phyloP scores from a whole-genome alignment of 2,113 vertebrate species.

The Eidolon helvum region DNA sequence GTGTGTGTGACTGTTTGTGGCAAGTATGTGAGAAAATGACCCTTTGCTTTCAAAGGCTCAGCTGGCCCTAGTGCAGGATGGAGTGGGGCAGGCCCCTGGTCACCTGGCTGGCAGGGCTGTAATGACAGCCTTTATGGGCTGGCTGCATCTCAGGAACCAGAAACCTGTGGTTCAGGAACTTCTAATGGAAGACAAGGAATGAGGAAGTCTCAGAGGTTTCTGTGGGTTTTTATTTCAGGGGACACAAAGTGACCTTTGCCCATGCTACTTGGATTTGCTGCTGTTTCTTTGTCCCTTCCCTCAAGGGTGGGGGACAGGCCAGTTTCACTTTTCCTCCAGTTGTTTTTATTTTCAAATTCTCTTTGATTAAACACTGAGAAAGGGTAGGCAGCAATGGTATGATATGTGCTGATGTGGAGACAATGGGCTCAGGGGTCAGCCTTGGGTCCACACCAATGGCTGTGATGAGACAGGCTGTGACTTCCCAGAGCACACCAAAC shows the following conservation, averaged over 20 bases:
- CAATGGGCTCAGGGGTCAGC: background rate
- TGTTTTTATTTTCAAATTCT: conserved; percentile 53
- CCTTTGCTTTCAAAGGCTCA: background rate
- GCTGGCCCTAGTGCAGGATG: background rate
- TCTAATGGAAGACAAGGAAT: background rate
- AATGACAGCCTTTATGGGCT: background rate
- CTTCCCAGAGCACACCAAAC: background rate
- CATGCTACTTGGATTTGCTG: background rate
- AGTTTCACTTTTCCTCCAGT: conserved; percentile 54
- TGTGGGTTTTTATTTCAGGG: conserved; percentile 30
- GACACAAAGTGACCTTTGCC: conserved; percentile 30
- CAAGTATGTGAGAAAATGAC: too few species aligned
- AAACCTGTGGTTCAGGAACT: background rate
- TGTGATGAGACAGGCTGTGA: background rate
- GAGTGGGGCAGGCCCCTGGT: background rate
- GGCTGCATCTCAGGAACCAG: background rate
- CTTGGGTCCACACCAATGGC: background rate
- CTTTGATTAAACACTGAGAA: background rate
- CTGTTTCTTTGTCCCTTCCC: background rate
- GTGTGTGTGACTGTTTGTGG: accelerated
- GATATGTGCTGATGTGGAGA: accelerated
- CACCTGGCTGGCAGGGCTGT: background rate
- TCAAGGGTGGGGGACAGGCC: background rate
- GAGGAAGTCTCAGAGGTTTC: conserved; percentile 48
- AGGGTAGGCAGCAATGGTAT: accelerated